phyloP scores from a whole-genome alignment of 2,113 vertebrate species.

The Acinonyx jubatus region DNA sequence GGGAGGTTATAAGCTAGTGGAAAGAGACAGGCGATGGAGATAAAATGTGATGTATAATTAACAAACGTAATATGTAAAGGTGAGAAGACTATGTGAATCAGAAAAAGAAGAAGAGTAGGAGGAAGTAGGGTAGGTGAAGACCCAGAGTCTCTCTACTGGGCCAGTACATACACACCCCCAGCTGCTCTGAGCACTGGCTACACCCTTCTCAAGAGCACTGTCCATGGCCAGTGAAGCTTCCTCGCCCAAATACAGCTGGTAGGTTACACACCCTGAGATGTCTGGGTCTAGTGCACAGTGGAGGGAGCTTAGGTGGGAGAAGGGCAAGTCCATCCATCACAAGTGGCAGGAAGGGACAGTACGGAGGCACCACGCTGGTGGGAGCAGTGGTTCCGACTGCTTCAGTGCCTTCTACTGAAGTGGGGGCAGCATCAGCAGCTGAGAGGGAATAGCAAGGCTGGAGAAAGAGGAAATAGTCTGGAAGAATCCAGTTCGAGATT shows the following conservation, averaged over 20 bases:
- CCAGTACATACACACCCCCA: rapidly evolving
- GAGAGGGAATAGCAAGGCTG: neutral
- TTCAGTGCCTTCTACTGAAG: neutral
- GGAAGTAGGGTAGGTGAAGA: neutral
- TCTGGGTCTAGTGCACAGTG: neutral
- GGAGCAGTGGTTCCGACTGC: neutral
- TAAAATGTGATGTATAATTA: neutral
- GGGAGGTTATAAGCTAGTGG: neutral
- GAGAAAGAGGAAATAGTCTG: neutral
- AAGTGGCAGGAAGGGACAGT: neutral
- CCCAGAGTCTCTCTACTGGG: neutral
- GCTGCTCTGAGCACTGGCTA: neutral
- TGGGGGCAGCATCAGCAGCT: neutral
- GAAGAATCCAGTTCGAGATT: neutral
- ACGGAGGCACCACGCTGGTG: neutral
- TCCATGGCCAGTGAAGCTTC: neutral
- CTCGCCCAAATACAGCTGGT: neutral
- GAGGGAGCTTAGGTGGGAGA: neutral
- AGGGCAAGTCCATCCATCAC: neutral
- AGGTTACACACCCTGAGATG: neutral
- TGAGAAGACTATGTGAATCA: neutral
- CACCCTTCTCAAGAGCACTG: neutral
- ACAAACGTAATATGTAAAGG: neutral
- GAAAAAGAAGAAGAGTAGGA: neutral
- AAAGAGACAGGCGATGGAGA: neutral